Evolutionary conservation across 2,113 vertebrate species (phyloP).

Genomic region (Perca schrenkii): DNA sequence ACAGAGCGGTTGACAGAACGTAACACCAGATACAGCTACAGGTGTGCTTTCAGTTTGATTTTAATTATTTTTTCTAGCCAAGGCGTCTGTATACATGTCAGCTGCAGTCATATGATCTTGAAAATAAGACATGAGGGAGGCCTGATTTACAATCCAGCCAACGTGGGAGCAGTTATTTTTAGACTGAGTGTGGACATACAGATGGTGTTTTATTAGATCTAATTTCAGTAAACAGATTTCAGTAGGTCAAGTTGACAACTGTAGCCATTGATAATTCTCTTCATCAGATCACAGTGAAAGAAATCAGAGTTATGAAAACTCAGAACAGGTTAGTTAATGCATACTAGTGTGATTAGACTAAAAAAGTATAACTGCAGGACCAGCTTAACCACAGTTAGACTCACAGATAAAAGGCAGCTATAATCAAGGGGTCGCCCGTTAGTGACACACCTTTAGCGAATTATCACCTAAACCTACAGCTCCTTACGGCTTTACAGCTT

Average conservation of each 20-base stretch:
- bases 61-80: neutral
- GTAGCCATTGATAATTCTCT: neutral
- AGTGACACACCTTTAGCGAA: neutral
- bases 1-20: too few species aligned
- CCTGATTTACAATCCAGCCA: neutral
- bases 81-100: neutral
- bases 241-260: neutral
- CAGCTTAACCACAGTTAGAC: neutral
- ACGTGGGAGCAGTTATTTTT: conserved; percentile 35
- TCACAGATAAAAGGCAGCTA: neutral
- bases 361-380: too few species aligned
- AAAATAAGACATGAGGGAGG: conserved; percentile 24
- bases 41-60: neutral
- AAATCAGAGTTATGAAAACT: neutral
- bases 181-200: conserved; percentile 2
- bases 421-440: neutral
- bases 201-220: conserved; percentile 35
- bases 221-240: conserved; percentile 32
- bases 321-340: neutral
- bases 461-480: neutral
- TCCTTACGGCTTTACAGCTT: neutral
- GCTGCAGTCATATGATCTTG: conserved; percentile 13
- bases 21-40: neutral
- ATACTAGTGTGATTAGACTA: neutral
- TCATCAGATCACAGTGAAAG: neutral